Percentiles rank a stretch among this genome's conserved stretches.
phyloP scores from a whole-genome alignment of 2,888 invertebrate species.

The Aelia acuminata region DNA sequence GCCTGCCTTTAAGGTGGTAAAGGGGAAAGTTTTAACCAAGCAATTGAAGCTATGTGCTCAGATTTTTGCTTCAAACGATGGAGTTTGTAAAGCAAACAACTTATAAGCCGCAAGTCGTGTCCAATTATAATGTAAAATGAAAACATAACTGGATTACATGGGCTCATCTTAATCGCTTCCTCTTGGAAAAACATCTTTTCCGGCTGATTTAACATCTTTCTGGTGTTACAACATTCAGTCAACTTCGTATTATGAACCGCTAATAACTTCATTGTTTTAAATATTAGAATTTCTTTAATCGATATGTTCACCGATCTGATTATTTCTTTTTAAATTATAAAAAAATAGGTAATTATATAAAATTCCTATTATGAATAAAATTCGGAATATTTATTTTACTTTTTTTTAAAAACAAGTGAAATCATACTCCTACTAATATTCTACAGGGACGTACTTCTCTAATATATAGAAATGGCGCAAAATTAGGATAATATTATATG shows the following conservation, averaged over 20 bases:
- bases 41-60: conserved; percentile 26
- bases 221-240: background rate
- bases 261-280: background rate
- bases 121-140: conserved; percentile 50
- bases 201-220: conserved; percentile 18
- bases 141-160: conserved; percentile 45
- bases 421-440: too few relatives aligned
- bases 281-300: background rate
- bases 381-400: too few relatives aligned
- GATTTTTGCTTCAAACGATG: conserved; percentile 46
- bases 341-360: too few relatives aligned
- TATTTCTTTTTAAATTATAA: background rate
- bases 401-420: too few relatives aligned
- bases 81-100: conserved; percentile 42
- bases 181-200: background rate
- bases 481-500: too few relatives aligned
- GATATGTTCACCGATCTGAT: background rate
- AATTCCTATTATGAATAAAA: too few relatives aligned
- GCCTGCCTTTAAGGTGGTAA: background rate
- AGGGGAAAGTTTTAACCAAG: conserved; percentile 15
- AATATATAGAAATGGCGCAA: too few relatives aligned
- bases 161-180: conserved; percentile 35
- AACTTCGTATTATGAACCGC: background rate
- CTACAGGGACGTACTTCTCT: too few relatives aligned
- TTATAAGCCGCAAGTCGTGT: conserved; percentile 48